Conservation (phyloP, 1,140 invertebrate genomes). For the Brachionus asplanchnoidis region DNA sequence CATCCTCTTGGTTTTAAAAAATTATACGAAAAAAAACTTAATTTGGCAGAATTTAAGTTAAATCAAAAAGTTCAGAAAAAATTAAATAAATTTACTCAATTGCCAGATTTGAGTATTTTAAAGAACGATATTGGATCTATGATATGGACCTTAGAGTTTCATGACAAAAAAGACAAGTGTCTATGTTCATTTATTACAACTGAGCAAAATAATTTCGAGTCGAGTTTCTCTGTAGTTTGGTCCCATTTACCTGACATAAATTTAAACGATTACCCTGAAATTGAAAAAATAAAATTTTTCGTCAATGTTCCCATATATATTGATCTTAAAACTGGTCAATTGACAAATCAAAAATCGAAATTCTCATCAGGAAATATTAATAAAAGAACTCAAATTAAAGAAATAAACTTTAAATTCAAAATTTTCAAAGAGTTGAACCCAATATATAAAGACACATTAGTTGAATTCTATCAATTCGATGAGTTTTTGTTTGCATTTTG, state of each 20-base stretch:
- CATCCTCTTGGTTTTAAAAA: not conserved
- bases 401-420: not conserved
- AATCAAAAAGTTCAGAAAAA: not conserved
- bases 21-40: not conserved
- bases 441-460: not conserved
- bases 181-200: not conserved
- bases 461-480: not conserved
- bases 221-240: not conserved
- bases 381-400: not conserved
- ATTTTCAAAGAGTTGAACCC: not conserved
- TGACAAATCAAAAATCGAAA: not conserved
- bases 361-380: not conserved
- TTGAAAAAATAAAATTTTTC: not conserved
- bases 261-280: not conserved
- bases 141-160: not conserved
- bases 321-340: not conserved
- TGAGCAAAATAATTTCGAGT: conserved; percentile 22
- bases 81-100: not conserved
- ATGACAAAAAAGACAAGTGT: not conserved
- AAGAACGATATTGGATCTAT: not conserved
- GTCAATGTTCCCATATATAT: not conserved
- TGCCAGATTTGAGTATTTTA: conserved; percentile 11
- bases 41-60: not conserved
- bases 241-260: not conserved
- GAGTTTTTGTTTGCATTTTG: conserved; percentile 15